phyloP scores from a whole-genome alignment of 2,888 invertebrate species.

The Mantis religiosa region DNA sequence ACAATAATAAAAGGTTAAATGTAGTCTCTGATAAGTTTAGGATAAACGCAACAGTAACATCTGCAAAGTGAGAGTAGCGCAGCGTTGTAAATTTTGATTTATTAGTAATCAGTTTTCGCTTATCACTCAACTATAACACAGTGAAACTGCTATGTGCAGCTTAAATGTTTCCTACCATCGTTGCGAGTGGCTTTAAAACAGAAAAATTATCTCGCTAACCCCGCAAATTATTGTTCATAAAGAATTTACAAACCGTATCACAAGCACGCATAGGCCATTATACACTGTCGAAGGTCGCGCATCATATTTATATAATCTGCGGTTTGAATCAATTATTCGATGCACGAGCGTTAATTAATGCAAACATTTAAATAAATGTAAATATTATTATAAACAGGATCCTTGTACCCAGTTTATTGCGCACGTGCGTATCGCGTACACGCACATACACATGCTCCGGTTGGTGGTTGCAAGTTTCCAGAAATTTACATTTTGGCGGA shows the following conservation, averaged over 20 bases:
- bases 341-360: neutral
- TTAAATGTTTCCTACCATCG: neutral
- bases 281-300: neutral
- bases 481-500: constrained; percentile 9
- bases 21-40: no score
- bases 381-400: neutral
- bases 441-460: neutral
- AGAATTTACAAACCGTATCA: neutral
- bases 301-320: neutral
- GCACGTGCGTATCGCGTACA: neutral
- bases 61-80: no score
- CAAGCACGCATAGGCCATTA: neutral
- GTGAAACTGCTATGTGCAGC: no score
- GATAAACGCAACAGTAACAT: no score
- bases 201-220: neutral
- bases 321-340: neutral
- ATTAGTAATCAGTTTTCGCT: no score
- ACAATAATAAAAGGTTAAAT: no score
- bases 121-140: no score
- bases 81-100: no score
- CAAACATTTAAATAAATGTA: neutral
- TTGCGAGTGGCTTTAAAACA: neutral
- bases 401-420: neutral
- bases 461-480: neutral
- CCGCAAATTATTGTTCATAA: neutral